phyloP scores from a whole-genome alignment of 1,140 invertebrate genomes.

The Ylistrum balloti region DNA sequence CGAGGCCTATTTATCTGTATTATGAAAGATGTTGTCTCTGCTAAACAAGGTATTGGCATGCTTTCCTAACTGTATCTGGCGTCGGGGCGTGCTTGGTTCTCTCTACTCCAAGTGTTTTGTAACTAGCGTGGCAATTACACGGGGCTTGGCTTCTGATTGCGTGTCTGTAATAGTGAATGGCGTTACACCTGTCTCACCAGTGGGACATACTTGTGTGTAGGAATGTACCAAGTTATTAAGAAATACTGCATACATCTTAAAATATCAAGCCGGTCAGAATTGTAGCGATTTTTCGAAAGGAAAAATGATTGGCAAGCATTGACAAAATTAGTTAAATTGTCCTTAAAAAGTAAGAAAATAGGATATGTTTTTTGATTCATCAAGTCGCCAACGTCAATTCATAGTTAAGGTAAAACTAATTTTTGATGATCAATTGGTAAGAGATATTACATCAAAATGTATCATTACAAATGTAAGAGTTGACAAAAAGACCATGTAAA shows the following conservation, averaged over 20 bases:
- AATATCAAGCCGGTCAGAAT: not conserved
- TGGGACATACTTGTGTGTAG: not conserved
- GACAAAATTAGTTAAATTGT: no score
- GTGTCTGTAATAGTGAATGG: not conserved
- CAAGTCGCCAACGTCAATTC: no score
- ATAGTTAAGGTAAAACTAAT: no score
- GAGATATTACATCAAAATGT: no score
- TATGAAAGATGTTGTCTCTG: not conserved
- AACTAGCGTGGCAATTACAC: not conserved
- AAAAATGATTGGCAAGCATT: no score
- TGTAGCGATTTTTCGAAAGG: no score
- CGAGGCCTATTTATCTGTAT: not conserved
- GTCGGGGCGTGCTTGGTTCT: not conserved
- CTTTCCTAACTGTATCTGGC: not conserved
- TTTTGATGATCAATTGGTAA: no score
- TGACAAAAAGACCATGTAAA: no score
- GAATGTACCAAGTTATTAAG: not conserved
- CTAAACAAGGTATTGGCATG: slow-evolving; percentile 16
- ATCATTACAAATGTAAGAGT: no score
- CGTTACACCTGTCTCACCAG: not conserved
- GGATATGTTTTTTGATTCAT: no score
- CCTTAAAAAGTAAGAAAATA: no score
- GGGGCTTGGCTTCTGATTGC: slow-evolving; percentile 13
- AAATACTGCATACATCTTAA: not conserved
- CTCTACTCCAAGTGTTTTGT: not conserved